Evolutionary conservation across 2,797 vertebrate genomes (phyloP), one percentile per base, ranked within the genome.

Genomic region (Protosalanx chinensis): DNA sequence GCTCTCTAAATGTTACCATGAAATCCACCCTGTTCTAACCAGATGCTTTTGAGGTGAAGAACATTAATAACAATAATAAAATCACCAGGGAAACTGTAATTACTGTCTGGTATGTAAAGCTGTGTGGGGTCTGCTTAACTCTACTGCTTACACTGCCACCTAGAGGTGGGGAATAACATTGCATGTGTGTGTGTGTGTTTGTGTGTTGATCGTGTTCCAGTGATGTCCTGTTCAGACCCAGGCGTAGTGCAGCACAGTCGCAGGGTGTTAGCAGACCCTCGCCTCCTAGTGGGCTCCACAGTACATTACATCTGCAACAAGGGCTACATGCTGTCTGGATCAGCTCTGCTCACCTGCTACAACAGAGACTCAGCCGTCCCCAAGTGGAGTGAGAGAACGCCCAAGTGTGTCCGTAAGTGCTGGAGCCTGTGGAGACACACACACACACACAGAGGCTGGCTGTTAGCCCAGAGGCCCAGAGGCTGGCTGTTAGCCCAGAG

Each of bases 371-470:
- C 93, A 0, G 94, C 95, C 6, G 91, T 87, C 3, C 98, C 98
- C 70, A 99, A 98, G 83, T 99, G 98, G 98, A 99, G 93, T 0
- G 95, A 98, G 74, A 94, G 91, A 61, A 89, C 93, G 13, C 98
- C 98, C 73, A 97, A 97, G 80, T 98, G 96, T 93, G 91, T 87
- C 79, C 86, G 92, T 93, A 86, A 91, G 91, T 90, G 2, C 5
- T 12, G 12, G 58, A 70, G 20, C 5, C 15, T 16, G 18, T 37
- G n/a, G 3, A 1, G 33, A 33, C 5, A 56, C 60, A 71, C 27
- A 62, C 29, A 49, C 20, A 64, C 51, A 53, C 10, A 32, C 46
- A 27, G 10, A 6, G 4, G 53, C 20, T 15, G 8, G 15, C 15
- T 61, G 23, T 27, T 0, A 3, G 46, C 23, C 23, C 23, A 27